Base-by-base conservation (phyloP, 2,797 vertebrate species). In the Clarias pachynema region DNA sequence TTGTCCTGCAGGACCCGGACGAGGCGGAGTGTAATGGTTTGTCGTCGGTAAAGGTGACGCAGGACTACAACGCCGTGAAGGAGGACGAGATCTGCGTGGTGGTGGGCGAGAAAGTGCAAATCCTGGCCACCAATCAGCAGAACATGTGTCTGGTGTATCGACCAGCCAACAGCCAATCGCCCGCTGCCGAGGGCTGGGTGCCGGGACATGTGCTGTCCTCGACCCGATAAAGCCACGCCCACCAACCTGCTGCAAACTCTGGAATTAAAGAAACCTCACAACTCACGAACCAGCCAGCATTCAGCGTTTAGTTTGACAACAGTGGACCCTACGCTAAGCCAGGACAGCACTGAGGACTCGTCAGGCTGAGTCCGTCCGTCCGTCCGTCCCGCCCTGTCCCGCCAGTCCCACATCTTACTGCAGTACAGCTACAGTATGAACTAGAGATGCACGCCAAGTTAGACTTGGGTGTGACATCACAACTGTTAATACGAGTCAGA, bases 71-170 rank as follows among this genome's bases (percentile, higher is more conserved):
- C 88, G 98, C 98, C 15, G 97, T 99, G 90, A 97, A 98, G 83
- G 98, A 99, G 93, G 97, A 99, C 18, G 98, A 99, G 93, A 98
- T 99, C 90, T 97, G 96, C 2, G 97, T 99, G 91, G 96, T 96
- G 86, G 96, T 97, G 81, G 98, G 98, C 1, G 97, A 99, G 93
- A 95, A 96, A 92, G 98, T 99, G 86, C 98, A 99, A 94, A 96
- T 99, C 87, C 95, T 99, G 89, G 96, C 97, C 20, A 91, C 97
- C 94, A 99, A 99, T 93, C 98, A 99, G 95, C 98, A 99, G 94
- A 98, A 97, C 89, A 98, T 99, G 97, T 97, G 96, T 93, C 95
- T 99, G 93, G 98, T 99, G 65, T 98, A 97, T 93, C 95, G 98
- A 89, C 97, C 98, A 0, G 97, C 97, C 82, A 98, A 96, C 4